These are phyloP conservation scores for Cataglyphis livida DNA, from an alignment of 2,888 invertebrate species.

Conservation along the genomic window DNA sequence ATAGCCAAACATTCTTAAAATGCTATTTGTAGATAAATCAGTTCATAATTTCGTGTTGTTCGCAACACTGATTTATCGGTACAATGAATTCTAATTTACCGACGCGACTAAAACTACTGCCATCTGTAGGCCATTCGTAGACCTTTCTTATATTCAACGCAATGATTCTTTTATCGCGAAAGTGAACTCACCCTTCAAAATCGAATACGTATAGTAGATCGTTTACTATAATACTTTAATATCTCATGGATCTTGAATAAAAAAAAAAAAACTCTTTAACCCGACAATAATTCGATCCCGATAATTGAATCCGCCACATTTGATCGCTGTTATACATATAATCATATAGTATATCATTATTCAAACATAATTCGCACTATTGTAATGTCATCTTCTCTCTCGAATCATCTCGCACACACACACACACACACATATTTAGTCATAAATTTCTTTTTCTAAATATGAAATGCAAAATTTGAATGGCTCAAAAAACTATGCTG, in stretches of 20 bases:
- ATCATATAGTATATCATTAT: not conserved
- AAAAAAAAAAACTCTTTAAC: not conserved
- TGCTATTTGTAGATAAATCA: not conserved
- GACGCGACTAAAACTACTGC: conserved; percentile 4
- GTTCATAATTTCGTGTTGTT: conserved; percentile 1
- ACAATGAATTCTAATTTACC: not conserved
- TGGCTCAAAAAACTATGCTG: not conserved
- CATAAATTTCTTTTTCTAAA: not conserved
- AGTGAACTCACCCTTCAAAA: not conserved
- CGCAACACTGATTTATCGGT: not conserved
- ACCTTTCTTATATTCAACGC: conserved; percentile 11
- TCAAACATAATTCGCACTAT: not conserved
- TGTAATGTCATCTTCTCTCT: not conserved
- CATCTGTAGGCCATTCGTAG: conserved; percentile 19
- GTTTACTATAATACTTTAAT: not conserved
- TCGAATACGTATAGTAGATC: not conserved
- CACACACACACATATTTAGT: no score
- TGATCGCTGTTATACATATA: not conserved
- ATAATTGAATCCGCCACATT: not conserved
- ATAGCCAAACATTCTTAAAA: not conserved
- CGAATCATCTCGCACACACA: not conserved
- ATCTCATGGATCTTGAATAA: not conserved
- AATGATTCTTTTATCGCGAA: not conserved
- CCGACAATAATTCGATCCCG: not conserved
- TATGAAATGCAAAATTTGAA: not conserved